phyloP scores from a whole-genome alignment of 2,113 vertebrate genomes.

The Phylloscopus trochiloides region DNA sequence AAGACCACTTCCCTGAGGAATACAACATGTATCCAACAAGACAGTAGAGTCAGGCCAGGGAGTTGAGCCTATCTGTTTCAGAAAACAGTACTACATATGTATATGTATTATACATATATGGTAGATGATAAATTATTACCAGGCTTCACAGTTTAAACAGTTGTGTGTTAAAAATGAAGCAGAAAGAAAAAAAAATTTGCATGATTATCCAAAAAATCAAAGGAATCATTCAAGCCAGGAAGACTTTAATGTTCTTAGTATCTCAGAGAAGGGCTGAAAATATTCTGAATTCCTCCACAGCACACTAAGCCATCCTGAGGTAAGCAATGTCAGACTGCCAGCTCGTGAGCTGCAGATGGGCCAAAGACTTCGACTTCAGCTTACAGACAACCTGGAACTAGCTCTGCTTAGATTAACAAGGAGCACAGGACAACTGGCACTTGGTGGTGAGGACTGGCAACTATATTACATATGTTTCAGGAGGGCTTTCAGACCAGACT shows the following conservation, averaged over 20 bases:
- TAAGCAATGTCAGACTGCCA: background rate
- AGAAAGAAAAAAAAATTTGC: background rate
- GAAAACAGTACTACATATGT: background rate
- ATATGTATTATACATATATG: too few relatives aligned
- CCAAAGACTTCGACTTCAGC: background rate
- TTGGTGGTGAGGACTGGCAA: background rate
- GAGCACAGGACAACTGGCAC: background rate
- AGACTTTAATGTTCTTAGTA: background rate
- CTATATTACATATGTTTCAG: background rate
- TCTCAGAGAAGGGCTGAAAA: background rate
- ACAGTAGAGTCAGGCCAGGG: background rate
- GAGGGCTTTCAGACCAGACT: background rate
- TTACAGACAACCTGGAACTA: background rate
- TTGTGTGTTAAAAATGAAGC: background rate
- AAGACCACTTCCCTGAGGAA: too few relatives aligned
- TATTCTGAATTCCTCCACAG: background rate
- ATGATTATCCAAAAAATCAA: background rate
- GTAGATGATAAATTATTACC: background rate
- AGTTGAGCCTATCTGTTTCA: background rate
- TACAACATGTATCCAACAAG: background rate
- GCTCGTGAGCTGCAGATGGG: background rate
- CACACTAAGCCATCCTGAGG: background rate
- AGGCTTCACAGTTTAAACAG: background rate
- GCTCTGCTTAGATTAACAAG: background rate
- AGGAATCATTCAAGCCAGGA: background rate